A percentile compares a stretch with the other conserved stretches of the same genome.
These are phyloP conservation scores for Colletes collaris DNA, from an alignment of 2,888 invertebrate species.

Conservation along the genomic window DNA sequence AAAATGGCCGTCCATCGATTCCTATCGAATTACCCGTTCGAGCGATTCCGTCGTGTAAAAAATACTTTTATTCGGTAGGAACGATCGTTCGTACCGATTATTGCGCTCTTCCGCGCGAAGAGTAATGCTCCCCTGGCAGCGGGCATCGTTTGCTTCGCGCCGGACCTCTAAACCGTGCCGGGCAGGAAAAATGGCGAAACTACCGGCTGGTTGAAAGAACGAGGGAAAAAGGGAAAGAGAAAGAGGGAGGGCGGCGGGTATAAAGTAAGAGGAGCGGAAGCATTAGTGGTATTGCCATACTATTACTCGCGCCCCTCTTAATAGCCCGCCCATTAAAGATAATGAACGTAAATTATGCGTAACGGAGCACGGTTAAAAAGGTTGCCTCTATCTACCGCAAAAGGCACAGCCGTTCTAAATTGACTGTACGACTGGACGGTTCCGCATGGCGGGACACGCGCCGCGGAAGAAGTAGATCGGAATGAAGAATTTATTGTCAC, in stretches of 20 bases:
- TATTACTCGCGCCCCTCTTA: conserved; percentile 71
- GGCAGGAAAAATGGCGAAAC: conserved; percentile 61
- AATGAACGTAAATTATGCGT: conserved; percentile 76
- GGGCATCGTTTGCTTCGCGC: conserved; percentile 59
- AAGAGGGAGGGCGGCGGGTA: conserved; percentile 29
- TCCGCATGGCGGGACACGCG: conserved; percentile 33
- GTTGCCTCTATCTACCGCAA: conserved; percentile 61
- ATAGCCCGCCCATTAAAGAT: conserved; percentile 74
- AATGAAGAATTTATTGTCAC: conserved; percentile 52
- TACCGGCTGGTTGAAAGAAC: conserved; percentile 29
- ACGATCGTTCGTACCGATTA: conserved; percentile 47
- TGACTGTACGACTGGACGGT: conserved; percentile 50
- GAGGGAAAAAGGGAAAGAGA: conserved; percentile 1
- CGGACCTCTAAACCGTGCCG: conserved; percentile 51
- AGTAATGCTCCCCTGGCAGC: conserved; percentile 53
- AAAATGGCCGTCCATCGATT: conserved; percentile 49
- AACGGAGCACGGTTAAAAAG: conserved; percentile 73
- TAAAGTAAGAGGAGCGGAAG: conserved; percentile 60
- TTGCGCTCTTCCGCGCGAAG: conserved; percentile 57
- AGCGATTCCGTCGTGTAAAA: conserved; percentile 40
- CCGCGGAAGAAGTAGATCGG: conserved; percentile 40
- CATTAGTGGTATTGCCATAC: conserved; percentile 69
- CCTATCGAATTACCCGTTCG: conserved; percentile 50
- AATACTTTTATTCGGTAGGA: conserved; percentile 42
- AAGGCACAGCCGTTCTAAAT: conserved; percentile 61